These are phyloP conservation scores for Eudorcas thomsonii DNA, from an alignment of 2,113 vertebrate genomes.

Conservation along the genomic window DNA sequence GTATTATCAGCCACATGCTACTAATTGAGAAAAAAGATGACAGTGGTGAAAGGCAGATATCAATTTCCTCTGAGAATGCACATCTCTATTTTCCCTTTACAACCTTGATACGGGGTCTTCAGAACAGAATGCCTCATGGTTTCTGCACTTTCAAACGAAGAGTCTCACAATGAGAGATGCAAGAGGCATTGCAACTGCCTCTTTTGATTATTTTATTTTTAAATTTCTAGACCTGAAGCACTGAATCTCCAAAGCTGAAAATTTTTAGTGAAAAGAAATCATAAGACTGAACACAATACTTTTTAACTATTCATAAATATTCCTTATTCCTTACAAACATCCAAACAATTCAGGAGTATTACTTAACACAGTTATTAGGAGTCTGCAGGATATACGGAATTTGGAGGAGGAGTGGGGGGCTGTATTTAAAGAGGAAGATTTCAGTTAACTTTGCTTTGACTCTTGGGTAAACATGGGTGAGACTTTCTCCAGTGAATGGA, in stretches of 20 bases:
- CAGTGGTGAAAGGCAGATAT: neutral
- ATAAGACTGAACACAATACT: neutral
- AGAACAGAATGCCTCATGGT: neutral
- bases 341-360: neutral
- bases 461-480: slow-evolving; percentile 12
- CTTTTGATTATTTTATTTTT: neutral
- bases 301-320: neutral
- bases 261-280: neutral
- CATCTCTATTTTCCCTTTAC: neutral
- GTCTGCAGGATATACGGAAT: neutral
- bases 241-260: neutral
- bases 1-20: neutral
- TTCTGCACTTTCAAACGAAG: neutral
- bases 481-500: slow-evolving; percentile 41
- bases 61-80: neutral
- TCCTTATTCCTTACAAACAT: neutral
- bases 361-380: neutral
- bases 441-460: slow-evolving; percentile 40
- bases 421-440: neutral
- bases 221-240: neutral
- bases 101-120: neutral
- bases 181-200: neutral
- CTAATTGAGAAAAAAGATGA: neutral
- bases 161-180: neutral
- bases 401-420: neutral